Evolutionary conservation across 2,888 invertebrate species (phyloP), one percentile per base, ranked within the genome.

Genomic region (Eristalis tenax): DNA sequence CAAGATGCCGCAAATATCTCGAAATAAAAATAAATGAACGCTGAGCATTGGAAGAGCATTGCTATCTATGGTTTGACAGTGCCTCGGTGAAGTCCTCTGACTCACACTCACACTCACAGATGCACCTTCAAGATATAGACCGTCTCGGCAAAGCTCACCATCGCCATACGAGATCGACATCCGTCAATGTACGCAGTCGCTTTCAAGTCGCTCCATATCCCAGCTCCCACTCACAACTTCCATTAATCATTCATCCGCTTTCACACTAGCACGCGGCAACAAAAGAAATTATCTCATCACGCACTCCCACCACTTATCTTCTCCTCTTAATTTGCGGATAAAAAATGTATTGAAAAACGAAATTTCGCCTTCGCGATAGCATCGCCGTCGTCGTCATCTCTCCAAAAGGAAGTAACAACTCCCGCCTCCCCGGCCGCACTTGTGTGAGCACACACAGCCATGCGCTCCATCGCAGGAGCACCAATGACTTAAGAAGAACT

Each of bases 261-360:
- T 66, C 15, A 65, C 18, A 23, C 40, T 4, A 40, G 40, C 65
- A 0, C 26, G 15, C 23, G 40, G n/a, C 8, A n/a, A 50, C 38
- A 38, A 63, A 35, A 32, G 26, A 61, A 28, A 64, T 13, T 22
- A 64, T 18, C n/a, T 10, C 35, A 35, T 35, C 64, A 64, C 38
- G 13, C 38, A 38, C 38, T 50, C n/a, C 43, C 50, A 18, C 65
- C 65, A 66, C 65, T 65, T 23, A 65, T 65, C 40, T 23, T 13
- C 26, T 66, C 40, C 23, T 18, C 65, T 43, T 40, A 66, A 66
- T 66, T 66, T 26, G 66, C 66, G n/a, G 66, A 66, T 66, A 38
- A 50, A 66, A 66, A 50, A 2, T 66, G 18, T 43, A 50, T 28
- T 26, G 28, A 68, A 32, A 68, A 18, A n/a, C 4, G 43, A 4